Conservation (phyloP, 2,113 vertebrate species). For the Anolis sagrei region DNA sequence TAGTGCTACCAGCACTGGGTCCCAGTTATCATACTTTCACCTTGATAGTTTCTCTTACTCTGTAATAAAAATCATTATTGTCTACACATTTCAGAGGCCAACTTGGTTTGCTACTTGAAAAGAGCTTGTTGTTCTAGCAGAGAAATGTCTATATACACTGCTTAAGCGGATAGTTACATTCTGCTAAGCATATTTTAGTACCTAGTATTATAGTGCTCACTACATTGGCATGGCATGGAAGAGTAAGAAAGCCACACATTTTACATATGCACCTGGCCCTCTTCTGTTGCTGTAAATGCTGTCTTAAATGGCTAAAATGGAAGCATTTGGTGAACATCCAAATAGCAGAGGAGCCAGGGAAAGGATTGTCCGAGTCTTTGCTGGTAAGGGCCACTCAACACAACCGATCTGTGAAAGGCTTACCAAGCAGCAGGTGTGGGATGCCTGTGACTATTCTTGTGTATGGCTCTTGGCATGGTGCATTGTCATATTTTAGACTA, state of each 20-base stretch:
- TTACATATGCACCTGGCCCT: not conserved
- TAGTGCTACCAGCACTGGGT: too few relatives aligned
- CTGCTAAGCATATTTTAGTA: constrained; percentile 8
- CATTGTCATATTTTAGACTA: constrained; percentile 27
- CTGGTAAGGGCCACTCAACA: constrained; percentile 48
- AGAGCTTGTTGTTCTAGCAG: not conserved
- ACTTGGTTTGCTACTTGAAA: rapidly evolving
- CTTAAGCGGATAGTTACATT: not conserved
- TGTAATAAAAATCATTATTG: not conserved
- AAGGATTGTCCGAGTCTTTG: constrained; percentile 47
- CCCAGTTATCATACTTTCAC: too few relatives aligned
- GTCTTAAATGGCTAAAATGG: constrained; percentile 40
- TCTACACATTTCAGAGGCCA: not conserved
- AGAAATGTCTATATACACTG: not conserved
- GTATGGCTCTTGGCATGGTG: constrained; percentile 45
- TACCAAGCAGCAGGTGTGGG: constrained; percentile 64
- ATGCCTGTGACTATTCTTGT: constrained; percentile 41
- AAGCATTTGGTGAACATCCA: constrained; percentile 55
- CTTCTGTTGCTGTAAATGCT: not conserved
- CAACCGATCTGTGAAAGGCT: constrained; percentile 38
- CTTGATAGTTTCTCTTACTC: not conserved
- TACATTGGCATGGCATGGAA: not conserved
- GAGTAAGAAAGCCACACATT: constrained; percentile 24
- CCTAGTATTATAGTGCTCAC: rapidly evolving
- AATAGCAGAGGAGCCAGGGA: constrained; percentile 46